Evolutionary conservation across 2,888 invertebrate species (phyloP), one percentile per base, ranked within the genome.

Genomic region (Corythucha ciliata): DNA sequence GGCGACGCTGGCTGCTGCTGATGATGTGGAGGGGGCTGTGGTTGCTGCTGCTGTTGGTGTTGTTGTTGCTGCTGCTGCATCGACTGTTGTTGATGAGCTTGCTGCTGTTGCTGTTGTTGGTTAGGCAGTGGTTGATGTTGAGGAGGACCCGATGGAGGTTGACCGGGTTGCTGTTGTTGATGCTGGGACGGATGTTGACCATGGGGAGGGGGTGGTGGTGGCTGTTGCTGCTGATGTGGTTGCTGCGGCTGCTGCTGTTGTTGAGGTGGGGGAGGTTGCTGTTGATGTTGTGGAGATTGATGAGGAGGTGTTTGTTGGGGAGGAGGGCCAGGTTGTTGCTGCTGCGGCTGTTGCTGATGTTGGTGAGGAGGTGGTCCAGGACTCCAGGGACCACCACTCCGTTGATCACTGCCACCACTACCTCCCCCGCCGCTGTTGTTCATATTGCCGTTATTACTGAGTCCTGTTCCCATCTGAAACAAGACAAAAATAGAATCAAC

Each of bases 221-320:
- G 52, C 24, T 48, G 53, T 6, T 12, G 5, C 8, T 5, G 24
- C 5, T 18, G n/a, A 12, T 29, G 26, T 33, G 50, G 42, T n/a
- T 36, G 53, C 39, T 48, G 48, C 39, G 48, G 48, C 37, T 42
- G 53, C 24, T 37, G 48, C 10, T 33, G 52, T 12, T 48, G 52
- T 21, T 34, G 48, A 22, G 40, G 41, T 18, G 42, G 27, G 5
- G 49, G 51, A 27, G 52, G 61, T 61, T 69, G 68, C 65, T 74
- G 60, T 61, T 74, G 73, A 36, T 69, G 68, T 65, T 74, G 60
- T 61, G 74, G 73, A 36, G 71, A 71, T 60, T 66, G 72, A 26
- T 72, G 70, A 64, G 72, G 74, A 52, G 64, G 59, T 58, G 63
- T 60, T 55, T 56, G 59, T 66, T 74, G 72, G 14, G 34, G 24